A percentile compares a stretch with the other conserved stretches of the same genome.
phyloP scores from a whole-genome alignment of 35 echinoderm and acorn worm species.

The Holothuria glaberrima region DNA sequence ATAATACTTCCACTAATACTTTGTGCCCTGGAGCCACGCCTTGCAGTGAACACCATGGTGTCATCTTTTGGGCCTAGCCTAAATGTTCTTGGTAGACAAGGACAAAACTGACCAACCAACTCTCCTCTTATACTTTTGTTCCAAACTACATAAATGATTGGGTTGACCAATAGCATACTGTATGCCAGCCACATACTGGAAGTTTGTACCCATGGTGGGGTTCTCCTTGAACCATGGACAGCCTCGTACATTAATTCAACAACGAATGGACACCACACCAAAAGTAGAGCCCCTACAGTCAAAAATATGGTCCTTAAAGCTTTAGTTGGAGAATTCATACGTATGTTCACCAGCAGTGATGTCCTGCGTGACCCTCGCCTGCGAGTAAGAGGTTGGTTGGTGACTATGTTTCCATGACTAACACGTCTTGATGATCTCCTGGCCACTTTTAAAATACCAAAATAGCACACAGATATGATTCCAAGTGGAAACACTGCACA shows the following conservation, averaged over 20 bases:
- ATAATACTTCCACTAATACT: slow-evolving; percentile 90
- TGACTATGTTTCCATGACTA: slow-evolving; percentile 84
- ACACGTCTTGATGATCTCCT: slow-evolving; percentile 62
- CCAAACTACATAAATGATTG: slow-evolving; percentile 87
- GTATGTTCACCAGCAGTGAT: slow-evolving; percentile 79
- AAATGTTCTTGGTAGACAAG: slow-evolving; percentile 61
- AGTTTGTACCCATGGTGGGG: slow-evolving; percentile 58
- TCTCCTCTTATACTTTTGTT: slow-evolving; percentile 79
- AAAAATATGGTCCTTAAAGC: slow-evolving; percentile 78
- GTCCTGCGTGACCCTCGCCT: slow-evolving; percentile 72
- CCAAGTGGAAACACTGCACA: slow-evolving; percentile 64
- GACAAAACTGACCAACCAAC: slow-evolving; percentile 69
- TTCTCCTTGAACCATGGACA: slow-evolving; percentile 13
- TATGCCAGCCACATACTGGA: slow-evolving; percentile 64
- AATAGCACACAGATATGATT: slow-evolving; percentile 79
- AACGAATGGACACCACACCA: slow-evolving; percentile 74
- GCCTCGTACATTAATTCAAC: slow-evolving; percentile 68
- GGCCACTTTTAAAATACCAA: slow-evolving; percentile 78
- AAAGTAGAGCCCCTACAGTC: slow-evolving; percentile 61
- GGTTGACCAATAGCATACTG: slow-evolving; percentile 65
- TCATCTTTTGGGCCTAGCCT: slow-evolving; percentile 65
- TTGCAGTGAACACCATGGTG: slow-evolving; percentile 34
- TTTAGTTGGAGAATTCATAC: slow-evolving; percentile 93
- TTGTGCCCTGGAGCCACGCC: slow-evolving; percentile 53
- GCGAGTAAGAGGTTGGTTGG: slow-evolving; percentile 3